Evolutionary conservation across 1,140 invertebrate species (phyloP), one percentile per base, ranked within the genome.

Genomic region (Arion vulgaris): DNA sequence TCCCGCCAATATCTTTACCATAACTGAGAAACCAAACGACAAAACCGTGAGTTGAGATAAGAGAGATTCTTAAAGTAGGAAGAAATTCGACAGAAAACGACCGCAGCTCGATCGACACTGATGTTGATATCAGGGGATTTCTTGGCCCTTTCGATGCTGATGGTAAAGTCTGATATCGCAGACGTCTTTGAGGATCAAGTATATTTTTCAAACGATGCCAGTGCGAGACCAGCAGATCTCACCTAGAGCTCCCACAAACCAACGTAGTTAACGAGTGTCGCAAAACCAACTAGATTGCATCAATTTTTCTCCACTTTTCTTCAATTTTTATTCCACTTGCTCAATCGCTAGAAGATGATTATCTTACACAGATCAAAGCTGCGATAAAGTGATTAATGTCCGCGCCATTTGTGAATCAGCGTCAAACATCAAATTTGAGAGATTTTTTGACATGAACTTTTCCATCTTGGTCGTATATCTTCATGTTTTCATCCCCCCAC

Each of bases 331-430:
- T 62, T 32, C 57, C 74, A 34, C 28, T n/a, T 36, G 32, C 15
- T 23, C 68, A 5, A 15, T 45, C 71, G 71, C 23, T n/a, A 39
- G 15, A 38, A 38, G 71, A 41, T 73, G 71, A 73, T 13, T 73
- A 73, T 73, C 71, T 28, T 38, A 9, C 17, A 26, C 34, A n/a
- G 71, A 73, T 73, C 71, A 73, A 73, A 41, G 71, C 71, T 26
- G 36, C 68, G 68, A 69, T 69, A 34, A 69, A 34, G 68, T 69
- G 68, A 73, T 73, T 73, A 73, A 73, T 73, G n/a, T 28, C 34
- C 71, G 34, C 36, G 34, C 71, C 39, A 45, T 73, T 73, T 28
- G 36, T n/a, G 36, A 41, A 73, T 73, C 71, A 73, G 45, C 34
- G 38, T 38, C 39, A 26, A 73, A 38, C 39, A 73, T 73, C 71